Percentiles rank a stretch among this genome's conserved stretches.
Conservation (phyloP, 2,797 vertebrate genomes). For the Alfaro cultratus region DNA sequence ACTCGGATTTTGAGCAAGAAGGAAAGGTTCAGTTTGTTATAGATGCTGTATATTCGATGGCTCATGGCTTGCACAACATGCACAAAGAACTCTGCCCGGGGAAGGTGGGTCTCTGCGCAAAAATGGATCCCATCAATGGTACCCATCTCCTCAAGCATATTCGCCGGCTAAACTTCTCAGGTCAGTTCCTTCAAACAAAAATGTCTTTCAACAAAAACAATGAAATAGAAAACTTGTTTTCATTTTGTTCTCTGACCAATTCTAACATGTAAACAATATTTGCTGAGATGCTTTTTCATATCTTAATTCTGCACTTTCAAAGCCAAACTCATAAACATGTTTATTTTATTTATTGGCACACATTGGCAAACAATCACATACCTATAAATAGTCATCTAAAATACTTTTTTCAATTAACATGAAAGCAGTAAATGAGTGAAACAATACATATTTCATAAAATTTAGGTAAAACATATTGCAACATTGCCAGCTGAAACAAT, state of each 20-base stretch:
- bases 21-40: constrained; percentile 98
- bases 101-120: constrained; percentile 89
- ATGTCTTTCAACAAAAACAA: neutral
- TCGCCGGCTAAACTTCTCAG: constrained; percentile 93
- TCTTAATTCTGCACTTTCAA: neutral
- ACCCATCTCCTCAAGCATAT: constrained; percentile 94
- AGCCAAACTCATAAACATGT: neutral
- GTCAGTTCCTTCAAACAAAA: constrained; percentile 71
- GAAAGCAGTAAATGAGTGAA: neutral
- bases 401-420: neutral
- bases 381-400: neutral
- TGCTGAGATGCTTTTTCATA: neutral
- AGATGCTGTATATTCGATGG: constrained; percentile 95
- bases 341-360: neutral
- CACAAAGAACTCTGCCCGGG: constrained; percentile 92
- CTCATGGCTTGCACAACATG: constrained; percentile 95
- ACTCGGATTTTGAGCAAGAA: constrained; percentile 94
- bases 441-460: neutral
- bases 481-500: neutral
- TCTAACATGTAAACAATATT: neutral
- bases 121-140: constrained; percentile 94
- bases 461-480: neutral
- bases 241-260: neutral
- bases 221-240: neutral
- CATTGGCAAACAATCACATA: neutral